Evolutionary conservation across 2,113 vertebrate species (phyloP).

Genomic region (Rhadina sibilatrix): DNA sequence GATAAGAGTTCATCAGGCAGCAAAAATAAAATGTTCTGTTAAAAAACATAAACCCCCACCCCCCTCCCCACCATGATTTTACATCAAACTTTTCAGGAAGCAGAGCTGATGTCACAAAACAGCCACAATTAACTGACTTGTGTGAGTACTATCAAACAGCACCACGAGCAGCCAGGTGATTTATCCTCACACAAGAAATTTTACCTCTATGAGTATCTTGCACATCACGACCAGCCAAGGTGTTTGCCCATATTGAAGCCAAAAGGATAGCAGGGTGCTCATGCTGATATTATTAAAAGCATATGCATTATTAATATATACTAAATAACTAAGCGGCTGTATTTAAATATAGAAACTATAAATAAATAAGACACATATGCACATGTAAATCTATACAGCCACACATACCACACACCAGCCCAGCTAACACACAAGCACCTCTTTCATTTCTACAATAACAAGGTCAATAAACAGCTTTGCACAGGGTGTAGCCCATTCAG

Average conservation of each 20-base stretch:
- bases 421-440: background rate
- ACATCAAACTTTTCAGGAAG: background rate
- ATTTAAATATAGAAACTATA: background rate
- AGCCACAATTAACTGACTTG: background rate
- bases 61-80: background rate
- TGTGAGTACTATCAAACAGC: background rate
- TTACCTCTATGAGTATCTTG: background rate
- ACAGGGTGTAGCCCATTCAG: background rate
- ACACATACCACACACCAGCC: background rate
- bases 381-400: background rate
- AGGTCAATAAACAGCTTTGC: conserved; percentile 6
- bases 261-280: background rate
- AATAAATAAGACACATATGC: background rate
- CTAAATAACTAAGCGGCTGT: background rate
- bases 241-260: background rate
- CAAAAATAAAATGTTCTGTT: background rate
- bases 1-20: background rate
- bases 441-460: background rate
- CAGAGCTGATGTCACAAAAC: background rate
- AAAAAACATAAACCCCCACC: background rate
- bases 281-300: background rate
- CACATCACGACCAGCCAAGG: background rate
- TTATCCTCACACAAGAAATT: background rate
- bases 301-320: background rate
- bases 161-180: background rate